Evolutionary conservation across 2,888 invertebrate genomes (phyloP).

Genomic region (Phengaris alcon): DNA sequence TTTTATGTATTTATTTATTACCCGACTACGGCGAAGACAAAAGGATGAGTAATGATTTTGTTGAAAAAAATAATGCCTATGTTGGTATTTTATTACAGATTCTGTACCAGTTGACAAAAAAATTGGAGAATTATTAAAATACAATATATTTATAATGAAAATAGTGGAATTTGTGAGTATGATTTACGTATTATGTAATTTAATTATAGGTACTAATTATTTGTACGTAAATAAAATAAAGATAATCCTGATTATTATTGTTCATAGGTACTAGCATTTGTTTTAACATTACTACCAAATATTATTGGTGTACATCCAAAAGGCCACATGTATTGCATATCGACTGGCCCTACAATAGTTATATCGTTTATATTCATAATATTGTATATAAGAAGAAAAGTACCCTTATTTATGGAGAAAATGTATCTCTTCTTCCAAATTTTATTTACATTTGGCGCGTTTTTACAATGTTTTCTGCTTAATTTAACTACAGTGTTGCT

Average conservation of each 20-base stretch:
- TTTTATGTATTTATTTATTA: too few relatives aligned
- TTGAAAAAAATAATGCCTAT: too few relatives aligned
- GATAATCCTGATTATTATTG: slow-evolving; percentile 34
- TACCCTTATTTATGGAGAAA: slow-evolving; percentile 73
- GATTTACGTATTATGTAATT: slow-evolving; percentile 18
- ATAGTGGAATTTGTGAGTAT: slow-evolving; percentile 73
- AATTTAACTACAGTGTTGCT: slow-evolving; percentile 65
- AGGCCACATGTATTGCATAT: slow-evolving; percentile 74
- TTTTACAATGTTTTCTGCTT: slow-evolving; percentile 69
- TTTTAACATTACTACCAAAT: slow-evolving; percentile 58
- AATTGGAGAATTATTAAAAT: slow-evolving; percentile 68
- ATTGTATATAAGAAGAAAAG: slow-evolving; percentile 64
- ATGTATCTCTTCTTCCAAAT: slow-evolving; percentile 76
- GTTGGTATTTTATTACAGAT: slow-evolving; percentile 48
- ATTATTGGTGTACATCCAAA: slow-evolving; percentile 54
- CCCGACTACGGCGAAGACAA: too few relatives aligned
- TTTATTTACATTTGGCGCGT: slow-evolving; percentile 70
- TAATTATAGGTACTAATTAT: slow-evolving; percentile 31
- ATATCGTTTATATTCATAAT: slow-evolving; percentile 67
- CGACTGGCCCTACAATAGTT: slow-evolving; percentile 67
- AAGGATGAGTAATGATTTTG: too few relatives aligned
- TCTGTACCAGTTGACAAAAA: slow-evolving; percentile 72
- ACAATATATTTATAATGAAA: slow-evolving; percentile 74
- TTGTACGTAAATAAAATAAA: not conserved
- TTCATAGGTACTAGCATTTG: slow-evolving; percentile 60